Base-by-base conservation (phyloP, 2,797 vertebrate genomes). In the Micrastur ruficollis region DNA sequence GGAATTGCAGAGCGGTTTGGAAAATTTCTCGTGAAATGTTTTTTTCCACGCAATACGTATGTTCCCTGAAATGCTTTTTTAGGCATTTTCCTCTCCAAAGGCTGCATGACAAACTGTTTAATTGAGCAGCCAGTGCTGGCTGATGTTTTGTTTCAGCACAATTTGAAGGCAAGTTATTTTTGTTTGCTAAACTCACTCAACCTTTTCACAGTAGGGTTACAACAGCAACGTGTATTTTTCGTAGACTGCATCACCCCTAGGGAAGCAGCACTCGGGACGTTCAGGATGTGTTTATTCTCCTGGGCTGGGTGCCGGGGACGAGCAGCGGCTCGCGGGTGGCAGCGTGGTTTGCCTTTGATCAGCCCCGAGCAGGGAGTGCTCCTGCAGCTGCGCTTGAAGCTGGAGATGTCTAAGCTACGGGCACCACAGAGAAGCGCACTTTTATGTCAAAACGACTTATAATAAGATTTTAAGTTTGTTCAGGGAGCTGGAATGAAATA, bases 381-480 rank as follows among this genome's bases (percentile, higher is more conserved):
- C 95, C 92, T 36, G 92, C 80, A 91, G 94, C 88, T 67, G 75
- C 3, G 14, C 94, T 93, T 12, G 58, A 65, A 96, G 92, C 90
- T 22, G 86, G 90, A 65, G 83, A 59, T 84, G 73, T 55, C 92
- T 89, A 31, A 79, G 79, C 92, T 50, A 67, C 4, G 29, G 91
- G 94, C 76, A 86, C 81, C 81, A 34, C 75, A 13, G 84, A 80
- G 91, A 63, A 91, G 46, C 4, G 4, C 7, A 13, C 84, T 96
- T 95, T 93, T 53, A 94, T 95, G 94, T 94, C 93, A 94, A 67
- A 93, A 91, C 0, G 6, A 81, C 87, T 95, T 81, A 74, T 61
- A 71, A 95, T 91, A 95, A 96, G 95, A 76, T 92, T 93, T 91
- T 89, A 93, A 87, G 89, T 96, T 91, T 91, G 91, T 95, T 95